Conservation (phyloP, 2,888 invertebrate genomes). For the Orthonevra nobilis region DNA sequence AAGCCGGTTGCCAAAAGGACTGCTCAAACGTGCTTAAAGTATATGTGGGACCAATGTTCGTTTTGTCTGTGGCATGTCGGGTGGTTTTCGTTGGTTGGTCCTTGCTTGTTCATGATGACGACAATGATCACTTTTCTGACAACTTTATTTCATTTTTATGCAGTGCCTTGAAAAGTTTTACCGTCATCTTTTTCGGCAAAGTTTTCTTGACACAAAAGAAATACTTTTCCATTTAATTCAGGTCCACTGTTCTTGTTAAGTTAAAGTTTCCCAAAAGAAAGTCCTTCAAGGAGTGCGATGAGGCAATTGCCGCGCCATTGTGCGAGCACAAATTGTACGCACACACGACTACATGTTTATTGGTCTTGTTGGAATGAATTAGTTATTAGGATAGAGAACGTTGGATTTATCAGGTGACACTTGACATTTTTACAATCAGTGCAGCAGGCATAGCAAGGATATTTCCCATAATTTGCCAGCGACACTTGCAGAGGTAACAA, state of each 20-base stretch:
- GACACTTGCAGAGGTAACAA: constrained; percentile 6
- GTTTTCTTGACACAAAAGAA: constrained; percentile 3
- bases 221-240: no score
- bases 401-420: constrained; percentile 25
- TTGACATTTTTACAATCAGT: constrained; percentile 40
- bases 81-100: constrained; percentile 12
- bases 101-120: constrained; percentile 33
- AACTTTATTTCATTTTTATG: constrained; percentile 60
- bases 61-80: constrained; percentile 21
- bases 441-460: constrained; percentile 34
- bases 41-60: constrained; percentile 48
- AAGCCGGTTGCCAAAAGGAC: constrained; percentile 41
- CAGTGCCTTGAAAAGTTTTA: constrained; percentile 44
- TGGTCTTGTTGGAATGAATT: constrained; percentile 55
- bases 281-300: neutral
- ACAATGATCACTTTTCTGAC: constrained; percentile 57
- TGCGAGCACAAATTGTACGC: neutral
- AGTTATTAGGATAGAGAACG: constrained; percentile 49
- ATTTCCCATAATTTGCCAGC: constrained; percentile 50
- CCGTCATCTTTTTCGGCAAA: constrained; percentile 34
- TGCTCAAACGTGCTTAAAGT: constrained; percentile 54
- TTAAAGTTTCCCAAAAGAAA: constrained; percentile 20
- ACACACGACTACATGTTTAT: constrained; percentile 31
- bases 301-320: no score
- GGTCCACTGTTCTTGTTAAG: constrained; percentile 30